Evolutionary conservation across 2,797 vertebrate genomes (phyloP).

Genomic region (Channa striata): DNA sequence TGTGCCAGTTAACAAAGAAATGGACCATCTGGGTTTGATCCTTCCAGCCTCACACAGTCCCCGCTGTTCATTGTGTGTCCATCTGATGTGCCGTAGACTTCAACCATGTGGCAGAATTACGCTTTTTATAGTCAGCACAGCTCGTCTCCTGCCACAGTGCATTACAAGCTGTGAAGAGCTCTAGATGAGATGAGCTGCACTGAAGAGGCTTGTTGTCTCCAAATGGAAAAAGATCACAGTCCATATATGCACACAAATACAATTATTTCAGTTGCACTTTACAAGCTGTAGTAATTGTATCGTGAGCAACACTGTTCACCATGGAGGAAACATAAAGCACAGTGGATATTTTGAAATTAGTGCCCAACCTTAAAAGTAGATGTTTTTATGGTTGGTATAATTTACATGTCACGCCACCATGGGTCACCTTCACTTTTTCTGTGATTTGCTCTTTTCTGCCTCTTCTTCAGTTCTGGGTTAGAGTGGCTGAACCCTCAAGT

Average conservation of each 20-base stretch:
- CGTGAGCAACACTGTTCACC: neutral
- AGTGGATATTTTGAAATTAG: neutral
- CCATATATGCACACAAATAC: neutral
- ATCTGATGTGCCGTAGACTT: slow-evolving; percentile 60
- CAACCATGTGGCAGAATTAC: slow-evolving; percentile 26
- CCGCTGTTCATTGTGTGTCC: slow-evolving; percentile 51
- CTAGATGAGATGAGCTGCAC: slow-evolving; percentile 10
- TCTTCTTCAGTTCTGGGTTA: neutral
- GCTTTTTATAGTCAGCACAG: slow-evolving; percentile 55
- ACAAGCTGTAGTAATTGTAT: neutral
- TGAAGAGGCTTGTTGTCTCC: slow-evolving; percentile 28
- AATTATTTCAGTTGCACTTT: slow-evolving; percentile 4
- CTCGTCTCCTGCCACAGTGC: neutral
- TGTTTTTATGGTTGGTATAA: neutral
- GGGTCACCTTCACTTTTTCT: too few species aligned
- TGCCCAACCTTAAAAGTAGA: neutral
- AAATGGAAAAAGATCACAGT: slow-evolving; percentile 11
- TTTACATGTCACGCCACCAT: neutral
- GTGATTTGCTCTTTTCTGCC: neutral
- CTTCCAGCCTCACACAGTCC: slow-evolving; percentile 53
- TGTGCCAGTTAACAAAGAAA: slow-evolving; percentile 65
- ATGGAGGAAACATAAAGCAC: neutral
- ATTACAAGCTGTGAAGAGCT: slow-evolving; percentile 7
- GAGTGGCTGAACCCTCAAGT: neutral
- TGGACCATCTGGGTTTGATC: slow-evolving; percentile 72